Base-by-base conservation (phyloP, 2,797 vertebrate species). In the Urophycis tenuis region DNA sequence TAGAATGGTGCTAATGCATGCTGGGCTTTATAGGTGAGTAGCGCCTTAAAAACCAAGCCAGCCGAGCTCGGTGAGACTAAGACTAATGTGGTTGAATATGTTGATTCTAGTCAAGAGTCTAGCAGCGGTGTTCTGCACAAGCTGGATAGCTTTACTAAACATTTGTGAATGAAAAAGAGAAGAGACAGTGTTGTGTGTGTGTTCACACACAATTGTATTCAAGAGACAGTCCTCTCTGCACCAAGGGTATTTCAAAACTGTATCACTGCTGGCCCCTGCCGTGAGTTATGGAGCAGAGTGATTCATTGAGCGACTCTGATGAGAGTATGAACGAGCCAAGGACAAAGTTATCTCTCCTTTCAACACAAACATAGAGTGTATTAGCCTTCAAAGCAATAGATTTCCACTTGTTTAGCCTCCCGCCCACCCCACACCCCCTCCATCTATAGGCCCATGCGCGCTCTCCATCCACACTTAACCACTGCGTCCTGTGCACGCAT, bases 261-360 rank as follows among this genome's bases (percentile, higher is more conserved):
- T 89, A 90, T 91, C 89, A 77, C 79, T 82, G 87, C 89, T 84
- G 84, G 86, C 9, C 60, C 60, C 85, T 78, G 74, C 86, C 75
- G 78, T 89, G 88, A 92, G 86, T 89, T 86, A 91, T 88, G 85
- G 84, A 25, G 74, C 85, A 75, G 53, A 10, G 85, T 88, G 89
- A 91, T 90, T 91, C 88, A 89, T 90, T 91, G 91, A 91, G 86
- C 81, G 86, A 87, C 90, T 91, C 88, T 90, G 87, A 92, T 91
- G 89, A 91, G 89, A 88, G 91, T 90, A 90, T 91, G 83, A 91
- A 88, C 82, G 76, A 92, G 86, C 86, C 90, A 91, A 91, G 89
- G 90, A 90, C 90, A 89, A 91, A 92, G 88, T 89, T 90, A 90
- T 90, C 89, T 89, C 84, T 91, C 85, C 85, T 88, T 81, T 89